Base-by-base conservation (phyloP, 2,113 vertebrate species). In the Choloepus hoffmanni region DNA sequence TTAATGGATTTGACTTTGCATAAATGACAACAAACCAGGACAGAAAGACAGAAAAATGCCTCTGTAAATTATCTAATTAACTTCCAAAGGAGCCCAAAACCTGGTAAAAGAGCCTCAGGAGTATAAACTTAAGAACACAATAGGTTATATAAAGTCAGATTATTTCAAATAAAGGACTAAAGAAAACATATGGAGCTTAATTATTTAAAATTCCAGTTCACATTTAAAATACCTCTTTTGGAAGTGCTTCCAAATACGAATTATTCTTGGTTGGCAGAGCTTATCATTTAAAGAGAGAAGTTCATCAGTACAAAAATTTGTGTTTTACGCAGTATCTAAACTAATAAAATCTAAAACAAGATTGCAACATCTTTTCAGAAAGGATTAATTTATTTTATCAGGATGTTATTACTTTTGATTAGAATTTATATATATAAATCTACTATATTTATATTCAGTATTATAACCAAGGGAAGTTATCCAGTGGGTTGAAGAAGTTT, bases 311-410 rank as follows among this genome's bases (percentile, higher is more conserved):
- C 26, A 28, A 92, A 94, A 74, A 70, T 70, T 8, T 63, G 28
- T 60, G 13, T 8, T 65, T 67, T 68, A 81, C 60, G 13, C 8
- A 60, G 7, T 70, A 86, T 10, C 40, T 84, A 76, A 67, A 62
- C 24, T 79, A 95, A 73, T 73, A 89, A 70, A 19, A 60, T 21
- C 63, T 70, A 79, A 96, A 89, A 93, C 4, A 91, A 90, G 24
- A 90, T 72, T 68, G 33, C 3, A 60, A 21, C 18, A 30, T 94
- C 24, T 23, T 93, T 91, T 89, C 2, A 33, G 45, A 73, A 91
- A 78, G 28, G 26, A 70, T 86, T 82, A 73, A 77, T 63, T 85
- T 68, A 82, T 92, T 33, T 73, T 68, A 81, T 89, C 28, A 86
- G 45, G 21, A 84, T 68, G 2, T 50, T 76, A 74, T 43, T 86